Conservation (phyloP, 2,113 vertebrate species). For the Carollia perspicillata region DNA sequence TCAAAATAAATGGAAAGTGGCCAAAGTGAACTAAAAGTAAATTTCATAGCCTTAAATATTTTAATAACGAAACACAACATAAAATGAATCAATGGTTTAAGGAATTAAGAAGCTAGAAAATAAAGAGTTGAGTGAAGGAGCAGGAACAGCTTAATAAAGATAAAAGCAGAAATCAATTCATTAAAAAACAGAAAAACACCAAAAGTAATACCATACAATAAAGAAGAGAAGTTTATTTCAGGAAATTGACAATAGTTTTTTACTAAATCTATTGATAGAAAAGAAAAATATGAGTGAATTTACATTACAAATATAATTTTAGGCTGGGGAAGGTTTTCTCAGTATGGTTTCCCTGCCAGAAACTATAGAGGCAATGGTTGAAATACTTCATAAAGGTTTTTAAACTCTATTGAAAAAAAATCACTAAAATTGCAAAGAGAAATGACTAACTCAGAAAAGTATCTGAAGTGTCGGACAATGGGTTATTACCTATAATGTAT, state of each 20-base stretch:
- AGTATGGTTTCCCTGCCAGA: not conserved
- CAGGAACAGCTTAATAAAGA: not conserved
- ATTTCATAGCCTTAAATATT: constrained; percentile 45
- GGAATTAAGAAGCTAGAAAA: constrained; percentile 24
- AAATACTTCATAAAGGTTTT: constrained; percentile 10
- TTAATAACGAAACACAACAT: constrained; percentile 38
- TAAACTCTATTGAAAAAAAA: not conserved
- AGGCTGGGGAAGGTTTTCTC: constrained; percentile 5
- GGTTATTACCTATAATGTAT: not conserved
- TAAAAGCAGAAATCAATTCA: constrained; percentile 37
- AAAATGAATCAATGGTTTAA: constrained; percentile 16
- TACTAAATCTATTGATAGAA: constrained; percentile 20
- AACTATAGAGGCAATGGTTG: not conserved
- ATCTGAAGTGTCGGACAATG: not conserved
- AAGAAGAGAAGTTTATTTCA: not conserved
- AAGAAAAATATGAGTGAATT: constrained; percentile 13
- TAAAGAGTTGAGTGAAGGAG: not conserved
- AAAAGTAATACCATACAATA: not conserved
- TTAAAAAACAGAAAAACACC: not conserved
- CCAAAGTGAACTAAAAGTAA: constrained; percentile 32
- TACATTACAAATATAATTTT: not conserved
- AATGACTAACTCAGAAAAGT: not conserved
- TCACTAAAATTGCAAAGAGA: constrained; percentile 17
- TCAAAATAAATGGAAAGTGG: constrained; percentile 54
- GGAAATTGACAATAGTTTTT: not conserved